A percentile compares a stretch with the other conserved stretches of the same genome.
Evolutionary conservation across 1,140 invertebrate species (phyloP).

Genomic region (Episyrphus balteatus): DNA sequence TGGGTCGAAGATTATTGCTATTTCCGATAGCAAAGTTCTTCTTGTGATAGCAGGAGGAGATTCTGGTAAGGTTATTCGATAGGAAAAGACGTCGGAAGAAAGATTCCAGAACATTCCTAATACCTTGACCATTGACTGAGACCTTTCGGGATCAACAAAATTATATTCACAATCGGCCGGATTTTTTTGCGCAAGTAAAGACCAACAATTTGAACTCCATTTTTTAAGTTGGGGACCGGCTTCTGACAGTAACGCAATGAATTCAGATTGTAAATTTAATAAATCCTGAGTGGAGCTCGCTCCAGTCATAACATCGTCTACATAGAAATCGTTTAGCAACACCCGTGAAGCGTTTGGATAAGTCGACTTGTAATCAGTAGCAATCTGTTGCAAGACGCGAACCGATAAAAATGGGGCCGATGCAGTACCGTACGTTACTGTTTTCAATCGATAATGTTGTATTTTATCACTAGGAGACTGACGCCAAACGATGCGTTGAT

Average conservation of each 20-base stretch:
- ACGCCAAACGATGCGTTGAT: constrained; percentile 37
- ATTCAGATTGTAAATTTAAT: constrained; percentile 10
- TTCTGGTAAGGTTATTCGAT: not conserved
- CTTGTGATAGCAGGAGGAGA: constrained; percentile 11
- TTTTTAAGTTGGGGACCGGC: constrained; percentile 22
- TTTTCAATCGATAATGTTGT: constrained; percentile 25
- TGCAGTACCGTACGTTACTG: constrained; percentile 34
- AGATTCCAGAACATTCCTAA: constrained; percentile 25
- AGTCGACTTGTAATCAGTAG: constrained; percentile 15
- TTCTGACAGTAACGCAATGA: constrained; percentile 14
- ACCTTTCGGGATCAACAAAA: not conserved
- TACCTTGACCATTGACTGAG: not conserved
- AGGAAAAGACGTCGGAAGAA: constrained; percentile 8
- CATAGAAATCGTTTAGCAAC: constrained; percentile 24
- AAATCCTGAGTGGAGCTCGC: constrained; percentile 10
- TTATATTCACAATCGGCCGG: constrained; percentile 3
- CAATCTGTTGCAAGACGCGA: constrained; percentile 21
- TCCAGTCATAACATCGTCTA: constrained; percentile 31
- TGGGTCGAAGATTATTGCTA: constrained; percentile 25
- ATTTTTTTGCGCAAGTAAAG: constrained; percentile 13
- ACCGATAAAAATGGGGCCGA: constrained; percentile 20
- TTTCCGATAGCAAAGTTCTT: constrained; percentile 17
- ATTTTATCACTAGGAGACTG: constrained; percentile 11
- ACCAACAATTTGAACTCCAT: constrained; percentile 21
- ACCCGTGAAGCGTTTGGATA: constrained; percentile 18